Conservation (phyloP, 2,888 invertebrate species). For the Anagyrus pseudococci region DNA sequence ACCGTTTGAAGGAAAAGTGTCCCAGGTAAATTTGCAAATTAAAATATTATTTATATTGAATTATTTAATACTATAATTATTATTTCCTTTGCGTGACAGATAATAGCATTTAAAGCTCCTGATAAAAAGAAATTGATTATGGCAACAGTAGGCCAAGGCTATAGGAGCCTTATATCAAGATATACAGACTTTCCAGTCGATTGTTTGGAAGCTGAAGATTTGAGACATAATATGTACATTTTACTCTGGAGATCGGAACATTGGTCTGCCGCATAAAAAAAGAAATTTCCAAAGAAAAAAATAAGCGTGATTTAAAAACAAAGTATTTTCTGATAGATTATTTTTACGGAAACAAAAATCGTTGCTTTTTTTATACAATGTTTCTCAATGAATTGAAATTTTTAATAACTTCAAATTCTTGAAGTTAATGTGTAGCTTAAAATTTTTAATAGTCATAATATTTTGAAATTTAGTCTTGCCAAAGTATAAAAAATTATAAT, state of each 20-base stretch:
- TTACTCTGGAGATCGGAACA: constrained; percentile 77
- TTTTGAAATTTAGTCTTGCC: too few species aligned
- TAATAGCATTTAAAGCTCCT: constrained; percentile 56
- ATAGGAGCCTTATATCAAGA: constrained; percentile 76
- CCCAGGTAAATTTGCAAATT: constrained; percentile 46
- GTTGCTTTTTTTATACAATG: too few species aligned
- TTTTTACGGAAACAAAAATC: too few species aligned
- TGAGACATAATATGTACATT: constrained; percentile 68
- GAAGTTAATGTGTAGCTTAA: too few species aligned
- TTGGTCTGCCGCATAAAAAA: constrained; percentile 66
- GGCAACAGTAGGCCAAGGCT: constrained; percentile 84
- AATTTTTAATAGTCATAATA: too few species aligned
- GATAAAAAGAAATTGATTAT: constrained; percentile 65
- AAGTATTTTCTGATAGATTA: too few species aligned
- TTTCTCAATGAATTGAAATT: too few species aligned
- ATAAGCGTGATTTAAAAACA: too few species aligned
- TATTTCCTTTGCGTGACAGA: constrained; percentile 41
- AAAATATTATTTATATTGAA: background rate
- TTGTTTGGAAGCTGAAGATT: constrained; percentile 57
- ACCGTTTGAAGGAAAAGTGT: constrained; percentile 85
- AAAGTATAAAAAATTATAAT: too few species aligned
- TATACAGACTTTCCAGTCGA: constrained; percentile 67
- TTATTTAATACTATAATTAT: background rate
- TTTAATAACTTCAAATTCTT: too few species aligned
- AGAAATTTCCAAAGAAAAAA: too few species aligned